Base-by-base conservation (phyloP, 2,888 invertebrate species). In the Iphiclides podalirius region DNA sequence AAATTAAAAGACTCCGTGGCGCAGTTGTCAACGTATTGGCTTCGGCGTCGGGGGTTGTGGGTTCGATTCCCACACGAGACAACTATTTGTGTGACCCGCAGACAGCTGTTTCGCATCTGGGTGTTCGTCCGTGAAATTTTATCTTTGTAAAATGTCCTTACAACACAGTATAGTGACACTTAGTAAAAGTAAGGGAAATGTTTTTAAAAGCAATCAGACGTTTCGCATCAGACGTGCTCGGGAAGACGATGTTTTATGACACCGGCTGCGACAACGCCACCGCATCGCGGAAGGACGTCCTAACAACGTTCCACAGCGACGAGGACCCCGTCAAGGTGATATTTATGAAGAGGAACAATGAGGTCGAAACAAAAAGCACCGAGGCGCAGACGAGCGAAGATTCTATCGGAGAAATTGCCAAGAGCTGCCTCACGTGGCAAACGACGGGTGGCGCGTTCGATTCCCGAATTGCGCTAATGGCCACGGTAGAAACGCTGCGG, bases 221-320 rank as follows among this genome's bases (percentile, higher is more conserved):
- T n/a, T n/a, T n/a, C 13, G 6, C 58, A 58, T 57, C 64, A 62
- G 66, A 61, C 57, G 23, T 57, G 13, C 50, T 63, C 44, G 58
- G 60, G 12, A 52, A 47, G 11, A 38, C 51, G 36, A 16, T 55
- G 28, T 36, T 49, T 12, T 55, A 51, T 52, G 55, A 57, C 51
- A 48, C 35, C 28, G 12, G 53, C 6, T 64, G 60, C 41, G 41
- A 51, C 42, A 54, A 48, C 35, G 34, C 33, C 20, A 37, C 44
- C 7, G 35, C 16, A 7, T 41, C 41, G 1, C 50, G 38, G 16
- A 48, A n/a, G 14, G n/a, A 11, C 13, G n/a, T n/a, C n/a, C n/a
- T n/a, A n/a, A 35, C 13, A 38, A 36, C 38, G 40, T 43, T 4
- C 16, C 35, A 14, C 15, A 33, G 17, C 35, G 44, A 35, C 15